A percentile compares a stretch with the other conserved stretches of the same genome.
These are phyloP conservation scores for Alca torda DNA, from an alignment of 2,797 vertebrate genomes.

Conservation along the genomic window DNA sequence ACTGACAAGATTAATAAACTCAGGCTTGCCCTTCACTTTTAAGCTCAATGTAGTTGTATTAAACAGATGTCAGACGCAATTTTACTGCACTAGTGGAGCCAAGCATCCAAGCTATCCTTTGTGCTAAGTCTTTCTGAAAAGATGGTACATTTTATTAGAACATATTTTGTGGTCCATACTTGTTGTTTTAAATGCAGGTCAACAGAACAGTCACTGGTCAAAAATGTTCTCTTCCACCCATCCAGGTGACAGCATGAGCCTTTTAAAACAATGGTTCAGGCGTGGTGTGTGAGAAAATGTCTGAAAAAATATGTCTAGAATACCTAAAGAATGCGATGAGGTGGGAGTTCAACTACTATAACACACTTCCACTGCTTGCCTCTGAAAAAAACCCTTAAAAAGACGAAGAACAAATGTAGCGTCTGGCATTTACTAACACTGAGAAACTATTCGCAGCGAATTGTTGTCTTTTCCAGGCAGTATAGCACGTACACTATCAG, in stretches of 20 bases:
- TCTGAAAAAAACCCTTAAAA: neutral
- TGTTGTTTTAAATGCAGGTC: neutral
- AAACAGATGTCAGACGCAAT: constrained; percentile 70
- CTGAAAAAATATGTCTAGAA: neutral
- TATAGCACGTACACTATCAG: neutral
- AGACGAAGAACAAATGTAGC: neutral
- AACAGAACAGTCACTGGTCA: neutral
- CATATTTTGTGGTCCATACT: neutral
- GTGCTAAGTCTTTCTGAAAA: neutral
- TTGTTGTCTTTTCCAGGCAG: neutral
- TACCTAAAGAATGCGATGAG: neutral
- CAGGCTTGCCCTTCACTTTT: constrained; percentile 45
- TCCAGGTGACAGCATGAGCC: neutral
- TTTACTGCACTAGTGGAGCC: constrained; percentile 50
- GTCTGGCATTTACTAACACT: neutral
- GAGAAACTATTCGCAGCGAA: neutral
- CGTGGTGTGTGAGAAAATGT: neutral
- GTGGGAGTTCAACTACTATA: neutral
- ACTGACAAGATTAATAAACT: constrained; percentile 83
- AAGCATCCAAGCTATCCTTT: constrained; percentile 23
- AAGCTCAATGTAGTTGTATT: constrained; percentile 51
- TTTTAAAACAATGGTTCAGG: neutral
- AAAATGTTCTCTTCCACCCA: neutral
- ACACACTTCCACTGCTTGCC: neutral
- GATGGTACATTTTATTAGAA: neutral